These are phyloP conservation scores for Avahi laniger DNA, from an alignment of 2,797 vertebrate species.

Conservation along the genomic window DNA sequence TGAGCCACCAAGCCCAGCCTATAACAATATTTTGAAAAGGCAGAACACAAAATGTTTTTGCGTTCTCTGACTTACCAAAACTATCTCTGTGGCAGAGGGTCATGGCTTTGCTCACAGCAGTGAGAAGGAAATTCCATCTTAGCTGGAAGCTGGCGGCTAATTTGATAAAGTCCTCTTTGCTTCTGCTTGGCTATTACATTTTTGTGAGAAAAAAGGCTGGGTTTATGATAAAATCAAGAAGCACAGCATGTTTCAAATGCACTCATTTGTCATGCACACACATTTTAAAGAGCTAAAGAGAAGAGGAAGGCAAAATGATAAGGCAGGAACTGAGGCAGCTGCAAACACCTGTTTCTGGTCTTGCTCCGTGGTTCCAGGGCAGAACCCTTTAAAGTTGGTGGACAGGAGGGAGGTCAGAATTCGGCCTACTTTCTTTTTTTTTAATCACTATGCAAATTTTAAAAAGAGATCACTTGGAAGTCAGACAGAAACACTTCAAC, in stretches of 20 bases:
- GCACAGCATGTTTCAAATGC: neutral
- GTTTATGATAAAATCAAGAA: constrained; percentile 17
- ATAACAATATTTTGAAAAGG: neutral
- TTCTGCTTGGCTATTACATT: constrained; percentile 79
- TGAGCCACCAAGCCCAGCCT: neutral
- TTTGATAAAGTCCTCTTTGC: constrained; percentile 77
- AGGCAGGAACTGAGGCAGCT: fast-evolving
- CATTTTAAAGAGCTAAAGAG: neutral
- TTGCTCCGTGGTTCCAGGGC: neutral
- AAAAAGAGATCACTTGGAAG: neutral
- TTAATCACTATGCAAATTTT: neutral
- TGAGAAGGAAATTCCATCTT: constrained; percentile 83
- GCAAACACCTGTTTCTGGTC: neutral
- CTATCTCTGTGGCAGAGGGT: constrained; percentile 77
- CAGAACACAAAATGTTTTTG: neutral
- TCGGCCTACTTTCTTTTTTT: neutral
- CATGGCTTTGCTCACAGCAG: constrained; percentile 80
- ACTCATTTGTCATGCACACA: neutral
- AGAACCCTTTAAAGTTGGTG: neutral
- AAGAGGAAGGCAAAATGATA: neutral
- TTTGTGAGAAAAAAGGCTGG: neutral
- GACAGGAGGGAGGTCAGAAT: neutral
- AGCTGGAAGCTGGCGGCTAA: constrained; percentile 82
- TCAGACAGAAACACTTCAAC: fast-evolving
- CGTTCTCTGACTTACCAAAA: constrained; percentile 77